Evolutionary conservation across 2,888 invertebrate genomes (phyloP).

Genomic region (Xestoiulus laeticollis): DNA sequence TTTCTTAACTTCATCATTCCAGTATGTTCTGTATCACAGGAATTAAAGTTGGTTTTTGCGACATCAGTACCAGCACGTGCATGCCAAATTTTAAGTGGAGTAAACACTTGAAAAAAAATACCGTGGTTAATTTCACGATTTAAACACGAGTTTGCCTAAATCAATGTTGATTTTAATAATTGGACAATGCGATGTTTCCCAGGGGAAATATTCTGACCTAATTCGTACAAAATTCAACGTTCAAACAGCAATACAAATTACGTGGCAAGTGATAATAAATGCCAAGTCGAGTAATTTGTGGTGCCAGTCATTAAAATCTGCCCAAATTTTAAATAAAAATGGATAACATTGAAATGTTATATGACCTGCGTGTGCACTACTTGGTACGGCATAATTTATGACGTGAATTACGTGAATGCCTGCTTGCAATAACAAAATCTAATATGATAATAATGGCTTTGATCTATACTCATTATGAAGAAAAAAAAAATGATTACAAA

Average conservation of each 20-base stretch:
- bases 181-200: not conserved
- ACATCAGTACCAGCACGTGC: not conserved
- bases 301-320: not conserved
- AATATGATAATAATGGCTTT: constrained; percentile 1
- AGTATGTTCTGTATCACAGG: too few relatives aligned
- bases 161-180: constrained; percentile 39
- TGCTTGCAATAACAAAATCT: constrained; percentile 3
- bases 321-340: not conserved
- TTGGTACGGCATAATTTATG: not conserved
- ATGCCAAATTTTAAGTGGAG: not conserved
- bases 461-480: not conserved
- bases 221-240: not conserved
- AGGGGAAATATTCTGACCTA: not conserved
- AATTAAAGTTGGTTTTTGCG: too few relatives aligned
- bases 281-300: not conserved
- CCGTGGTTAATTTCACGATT: not conserved
- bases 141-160: not conserved
- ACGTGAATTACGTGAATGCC: not conserved
- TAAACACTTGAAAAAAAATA: not conserved
- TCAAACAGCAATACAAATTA: not conserved
- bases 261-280: not conserved
- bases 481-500: not conserved
- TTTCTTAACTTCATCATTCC: too few relatives aligned
- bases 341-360: not conserved
- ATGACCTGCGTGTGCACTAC: not conserved